A percentile compares a stretch with the other conserved stretches of the same genome.
These are phyloP conservation scores for Rhimphoctona megacephalus DNA, from an alignment of 2,888 invertebrate genomes.

Conservation along the genomic window DNA sequence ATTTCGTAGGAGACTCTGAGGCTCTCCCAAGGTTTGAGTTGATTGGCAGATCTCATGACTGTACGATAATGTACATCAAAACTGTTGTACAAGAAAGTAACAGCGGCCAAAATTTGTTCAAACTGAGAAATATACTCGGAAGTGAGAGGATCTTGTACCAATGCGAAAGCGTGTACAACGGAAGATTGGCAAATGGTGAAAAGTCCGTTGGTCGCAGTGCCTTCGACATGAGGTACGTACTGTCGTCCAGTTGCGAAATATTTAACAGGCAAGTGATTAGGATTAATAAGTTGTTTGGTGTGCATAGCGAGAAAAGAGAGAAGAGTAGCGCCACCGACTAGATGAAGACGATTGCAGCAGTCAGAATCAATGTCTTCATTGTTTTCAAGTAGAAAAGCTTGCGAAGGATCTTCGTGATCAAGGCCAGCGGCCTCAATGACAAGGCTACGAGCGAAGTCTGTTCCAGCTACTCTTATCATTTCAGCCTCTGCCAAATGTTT, in stretches of 20 bases:
- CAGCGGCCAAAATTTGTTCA: constrained; percentile 86
- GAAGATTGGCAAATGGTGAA: constrained; percentile 90
- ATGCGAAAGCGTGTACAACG: constrained; percentile 87
- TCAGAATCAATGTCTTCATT: constrained; percentile 86
- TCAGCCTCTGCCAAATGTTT: constrained; percentile 85
- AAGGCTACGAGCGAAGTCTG: constrained; percentile 92
- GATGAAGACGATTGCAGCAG: constrained; percentile 88
- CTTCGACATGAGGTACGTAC: constrained; percentile 86
- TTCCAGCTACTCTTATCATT: constrained; percentile 90
- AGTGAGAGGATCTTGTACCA: constrained; percentile 84
- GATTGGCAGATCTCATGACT: constrained; percentile 87
- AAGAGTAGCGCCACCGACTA: constrained; percentile 91
- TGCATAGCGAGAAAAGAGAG: constrained; percentile 91
- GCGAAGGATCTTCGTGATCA: constrained; percentile 86
- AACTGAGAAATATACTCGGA: constrained; percentile 86
- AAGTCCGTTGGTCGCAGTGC: constrained; percentile 85
- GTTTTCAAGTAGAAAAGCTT: constrained; percentile 88
- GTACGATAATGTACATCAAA: constrained; percentile 90
- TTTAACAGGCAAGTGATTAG: constrained; percentile 89
- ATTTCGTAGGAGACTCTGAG: constrained; percentile 90
- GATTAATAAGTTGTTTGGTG: constrained; percentile 88
- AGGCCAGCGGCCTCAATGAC: constrained; percentile 91
- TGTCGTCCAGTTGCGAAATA: constrained; percentile 90
- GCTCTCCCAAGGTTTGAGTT: constrained; percentile 89
- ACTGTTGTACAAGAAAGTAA: constrained; percentile 88